phyloP scores from a whole-genome alignment of 2,797 vertebrate genomes.

The Phoebastria nigripes region DNA sequence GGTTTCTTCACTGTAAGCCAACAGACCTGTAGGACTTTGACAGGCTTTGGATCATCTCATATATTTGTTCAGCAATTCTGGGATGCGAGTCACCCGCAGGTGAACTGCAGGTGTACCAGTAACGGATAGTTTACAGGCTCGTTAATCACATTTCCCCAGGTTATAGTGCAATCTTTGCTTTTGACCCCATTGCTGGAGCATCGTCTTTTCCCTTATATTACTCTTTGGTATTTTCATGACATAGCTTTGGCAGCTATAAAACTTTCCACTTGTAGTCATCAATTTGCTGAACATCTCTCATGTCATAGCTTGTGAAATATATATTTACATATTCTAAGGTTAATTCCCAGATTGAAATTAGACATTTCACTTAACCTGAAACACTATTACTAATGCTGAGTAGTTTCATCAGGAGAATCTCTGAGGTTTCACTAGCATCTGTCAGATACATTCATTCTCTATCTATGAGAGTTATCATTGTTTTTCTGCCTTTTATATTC shows the following conservation, averaged over 20 bases:
- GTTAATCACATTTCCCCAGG: not conserved
- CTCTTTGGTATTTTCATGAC: conserved; percentile 72
- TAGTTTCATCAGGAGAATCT: conserved; percentile 10
- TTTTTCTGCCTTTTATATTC: conserved; percentile 34
- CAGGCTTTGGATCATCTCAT: not conserved
- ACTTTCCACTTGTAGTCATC: conserved; percentile 35
- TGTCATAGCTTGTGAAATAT: not conserved
- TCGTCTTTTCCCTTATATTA: conserved; percentile 33
- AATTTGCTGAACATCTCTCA: conserved; percentile 18
- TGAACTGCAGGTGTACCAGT: not conserved
- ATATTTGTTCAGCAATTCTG: conserved; percentile 25
- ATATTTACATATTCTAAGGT: conserved; percentile 28
- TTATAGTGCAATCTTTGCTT: conserved; percentile 47
- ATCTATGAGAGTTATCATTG: not conserved
- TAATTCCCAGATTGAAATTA: conserved; percentile 34
- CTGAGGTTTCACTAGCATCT: conserved; percentile 41
- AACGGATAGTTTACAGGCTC: not conserved
- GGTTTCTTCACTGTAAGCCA: not conserved
- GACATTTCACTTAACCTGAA: conserved; percentile 53
- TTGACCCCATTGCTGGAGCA: conserved; percentile 30
- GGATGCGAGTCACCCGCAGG: not conserved
- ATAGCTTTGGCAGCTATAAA: conserved; percentile 72
- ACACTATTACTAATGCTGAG: conserved; percentile 9
- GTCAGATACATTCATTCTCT: conserved; percentile 40
- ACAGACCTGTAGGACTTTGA: not conserved